Evolutionary conservation across 37 sponge, comb jelly and placozoan genomes (phyloP), one percentile per base, ranked within the genome.

Genomic region (Cliona cf. orientalis): DNA sequence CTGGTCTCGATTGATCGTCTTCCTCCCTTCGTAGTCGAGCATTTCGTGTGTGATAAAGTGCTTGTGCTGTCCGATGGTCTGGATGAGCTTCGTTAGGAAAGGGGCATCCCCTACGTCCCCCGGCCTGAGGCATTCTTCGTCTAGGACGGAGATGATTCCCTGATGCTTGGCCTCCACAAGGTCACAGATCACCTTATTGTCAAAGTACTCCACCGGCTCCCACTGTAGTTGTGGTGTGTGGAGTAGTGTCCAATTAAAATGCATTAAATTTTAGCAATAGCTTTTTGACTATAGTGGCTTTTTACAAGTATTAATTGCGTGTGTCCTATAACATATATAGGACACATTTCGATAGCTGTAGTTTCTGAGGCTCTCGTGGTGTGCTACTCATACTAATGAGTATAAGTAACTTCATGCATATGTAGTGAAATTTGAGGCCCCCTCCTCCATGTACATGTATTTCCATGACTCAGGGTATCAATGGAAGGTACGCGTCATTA

Each of bases 131-230:
- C 95, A 94, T 53, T 94, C 91, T 53, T 94, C 95, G 67, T 94
- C 95, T 60, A 94, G 78, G 5, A 90, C 76, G 33, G 95, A 66
- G 49, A 91, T 84, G 71, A 90, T 94, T 6, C 91, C 95, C 74
- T 86, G 80, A 82, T 90, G 91, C 63, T 73, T 85, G 75, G 86
- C 90, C 58, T 94, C 95, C 57, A 94, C 85, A 75, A 94, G 71
- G 58, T 90, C 91, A 83, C 95, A 94, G 46, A 94, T 94, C 26
- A 87, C 59, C 72, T 89, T 94, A 85, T 94, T 94, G 74, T 94
- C 88, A 84, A 94, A 94, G 71, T 87, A 94, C 39, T 90, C 68
- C 19, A 94, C 86, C 25, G 84, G 87, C 66, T 93, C 94, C 94
- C 94, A 93, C 94, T 93, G n/a, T 46, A 77, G 62, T 11, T 19